Evolutionary conservation across 1,140 invertebrate genomes (phyloP).

Genomic region (Meteorus sp.): DNA sequence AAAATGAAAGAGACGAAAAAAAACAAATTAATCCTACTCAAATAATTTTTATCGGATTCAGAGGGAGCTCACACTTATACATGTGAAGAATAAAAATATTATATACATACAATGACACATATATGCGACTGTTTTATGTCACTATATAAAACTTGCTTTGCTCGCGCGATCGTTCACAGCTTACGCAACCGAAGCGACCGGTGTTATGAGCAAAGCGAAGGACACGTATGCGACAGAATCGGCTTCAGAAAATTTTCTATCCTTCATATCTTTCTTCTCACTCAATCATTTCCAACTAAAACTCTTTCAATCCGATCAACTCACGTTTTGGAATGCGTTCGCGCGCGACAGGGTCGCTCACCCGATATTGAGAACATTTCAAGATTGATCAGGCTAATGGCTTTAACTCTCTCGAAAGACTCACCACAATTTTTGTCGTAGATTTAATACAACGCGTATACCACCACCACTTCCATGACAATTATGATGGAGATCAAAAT

Average conservation of each 20-base stretch:
- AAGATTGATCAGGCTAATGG: conserved; percentile 16
- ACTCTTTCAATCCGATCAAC: conserved; percentile 10
- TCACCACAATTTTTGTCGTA: background rate
- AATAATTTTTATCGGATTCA: conserved; percentile 4
- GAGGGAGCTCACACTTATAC: background rate
- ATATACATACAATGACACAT: background rate
- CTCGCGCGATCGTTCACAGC: background rate
- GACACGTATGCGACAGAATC: conserved; percentile 45
- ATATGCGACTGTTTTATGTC: background rate
- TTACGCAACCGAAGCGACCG: conserved; percentile 44
- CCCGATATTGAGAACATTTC: conserved; percentile 4
- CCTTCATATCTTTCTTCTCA: background rate
- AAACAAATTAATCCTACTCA: no score
- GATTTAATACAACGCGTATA: background rate
- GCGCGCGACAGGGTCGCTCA: conserved; percentile 5
- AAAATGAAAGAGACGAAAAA: no score
- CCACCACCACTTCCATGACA: background rate
- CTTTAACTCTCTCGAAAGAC: background rate
- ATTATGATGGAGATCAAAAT: background rate
- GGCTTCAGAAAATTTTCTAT: conserved; percentile 41
- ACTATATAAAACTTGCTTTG: no score
- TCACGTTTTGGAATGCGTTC: background rate
- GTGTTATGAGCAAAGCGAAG: conserved; percentile 35
- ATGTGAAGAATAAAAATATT: no score
- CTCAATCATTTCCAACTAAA: background rate